These are phyloP conservation scores for Drosophila rufa DNA, from an alignment of 1,140 invertebrate species.

Conservation along the genomic window DNA sequence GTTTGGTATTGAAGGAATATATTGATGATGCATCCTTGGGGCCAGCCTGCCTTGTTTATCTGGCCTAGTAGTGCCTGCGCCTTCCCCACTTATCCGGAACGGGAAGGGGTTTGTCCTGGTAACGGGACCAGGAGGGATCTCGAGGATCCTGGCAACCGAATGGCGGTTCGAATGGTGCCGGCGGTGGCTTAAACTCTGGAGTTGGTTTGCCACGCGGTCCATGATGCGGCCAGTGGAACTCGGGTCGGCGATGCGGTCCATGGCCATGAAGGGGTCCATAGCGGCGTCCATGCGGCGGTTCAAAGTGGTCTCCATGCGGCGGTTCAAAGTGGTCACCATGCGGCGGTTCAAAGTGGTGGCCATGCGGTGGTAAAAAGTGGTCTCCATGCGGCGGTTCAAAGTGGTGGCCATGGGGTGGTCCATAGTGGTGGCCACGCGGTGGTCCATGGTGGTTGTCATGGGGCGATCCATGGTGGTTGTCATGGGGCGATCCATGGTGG, in stretches of 20 bases:
- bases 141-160: background rate
- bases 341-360: background rate
- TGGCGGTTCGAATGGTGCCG: constrained; percentile 7
- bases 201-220: background rate
- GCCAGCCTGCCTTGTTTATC: background rate
- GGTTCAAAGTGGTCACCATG: background rate
- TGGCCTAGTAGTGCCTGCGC: background rate
- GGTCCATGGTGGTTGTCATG: background rate
- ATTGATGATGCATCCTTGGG: background rate
- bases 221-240: background rate
- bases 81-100: constrained; percentile 10
- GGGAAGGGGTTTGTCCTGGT: background rate
- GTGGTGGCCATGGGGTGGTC: background rate
- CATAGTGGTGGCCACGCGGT: background rate
- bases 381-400: too few species aligned
- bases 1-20: constrained; percentile 9
- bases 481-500: background rate
- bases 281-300: background rate
- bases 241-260: background rate
- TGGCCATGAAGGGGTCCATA: constrained; percentile 11
- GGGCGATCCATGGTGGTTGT: background rate
- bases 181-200: background rate
- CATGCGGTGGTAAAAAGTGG: background rate
- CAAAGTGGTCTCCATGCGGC: background rate
- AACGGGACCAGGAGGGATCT: constrained; percentile 20